These are phyloP conservation scores for Heliconius aoede DNA, from an alignment of 2,888 invertebrate genomes.

Conservation along the genomic window DNA sequence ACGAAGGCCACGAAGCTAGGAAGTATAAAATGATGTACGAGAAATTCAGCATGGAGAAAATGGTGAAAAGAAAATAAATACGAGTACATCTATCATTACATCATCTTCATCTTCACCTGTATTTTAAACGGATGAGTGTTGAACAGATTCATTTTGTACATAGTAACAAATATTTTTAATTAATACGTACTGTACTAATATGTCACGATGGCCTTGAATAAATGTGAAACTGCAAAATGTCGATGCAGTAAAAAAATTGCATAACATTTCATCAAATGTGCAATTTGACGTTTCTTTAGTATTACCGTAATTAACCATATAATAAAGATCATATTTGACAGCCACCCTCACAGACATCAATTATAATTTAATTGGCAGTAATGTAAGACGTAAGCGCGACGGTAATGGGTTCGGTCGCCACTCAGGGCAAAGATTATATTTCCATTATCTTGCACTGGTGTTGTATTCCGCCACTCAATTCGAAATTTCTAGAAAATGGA, in stretches of 20 bases:
- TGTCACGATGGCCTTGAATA: background rate
- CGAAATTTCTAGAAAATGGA: too few species aligned
- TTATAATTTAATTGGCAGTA: background rate
- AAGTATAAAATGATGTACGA: too few species aligned
- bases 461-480: too few species aligned
- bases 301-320: too few species aligned
- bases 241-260: background rate
- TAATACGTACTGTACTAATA: too few species aligned
- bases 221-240: background rate
- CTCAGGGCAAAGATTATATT: too few species aligned
- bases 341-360: background rate
- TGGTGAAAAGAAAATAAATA: background rate
- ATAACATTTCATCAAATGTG: background rate
- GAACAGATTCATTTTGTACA: background rate
- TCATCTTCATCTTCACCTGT: too few species aligned
- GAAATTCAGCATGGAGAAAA: background rate
- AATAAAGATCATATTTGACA: background rate
- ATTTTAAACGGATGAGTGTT: too few species aligned
- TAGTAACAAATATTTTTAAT: background rate
- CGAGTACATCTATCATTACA: too few species aligned
- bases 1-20: too few species aligned
- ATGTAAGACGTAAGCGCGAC: background rate
- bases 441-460: too few species aligned
- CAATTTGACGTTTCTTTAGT: too few species aligned
- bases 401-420: background rate